Conservation (phyloP, 92 coral and sea anemone species). For the Umimayanthus kanabou region DNA sequence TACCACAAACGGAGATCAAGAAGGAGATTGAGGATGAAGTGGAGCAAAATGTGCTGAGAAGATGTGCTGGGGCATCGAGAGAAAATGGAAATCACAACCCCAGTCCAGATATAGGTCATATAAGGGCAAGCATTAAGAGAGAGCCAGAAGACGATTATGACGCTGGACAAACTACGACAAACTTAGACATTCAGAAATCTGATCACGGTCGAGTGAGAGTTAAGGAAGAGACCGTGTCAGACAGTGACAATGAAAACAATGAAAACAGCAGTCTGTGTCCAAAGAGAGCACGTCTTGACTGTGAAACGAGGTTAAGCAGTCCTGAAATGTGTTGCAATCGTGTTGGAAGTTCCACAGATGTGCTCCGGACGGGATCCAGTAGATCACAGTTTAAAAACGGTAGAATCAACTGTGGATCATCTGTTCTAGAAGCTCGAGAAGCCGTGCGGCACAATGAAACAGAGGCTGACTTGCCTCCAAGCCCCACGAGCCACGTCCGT, state of each 20-base stretch:
- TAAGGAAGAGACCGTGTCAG: background rate
- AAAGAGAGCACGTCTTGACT: background rate
- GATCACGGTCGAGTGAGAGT: background rate
- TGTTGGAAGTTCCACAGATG: slow-evolving; percentile 34
- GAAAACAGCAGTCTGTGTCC: background rate
- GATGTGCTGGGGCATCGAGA: background rate
- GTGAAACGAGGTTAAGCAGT: background rate
- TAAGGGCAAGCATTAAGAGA: slow-evolving; percentile 5
- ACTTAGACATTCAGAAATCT: background rate
- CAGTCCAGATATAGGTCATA: background rate
- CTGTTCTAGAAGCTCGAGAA: background rate
- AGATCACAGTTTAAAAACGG: background rate
- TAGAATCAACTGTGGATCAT: background rate
- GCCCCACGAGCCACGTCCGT: background rate
- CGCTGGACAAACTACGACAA: background rate
- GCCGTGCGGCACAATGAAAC: background rate
- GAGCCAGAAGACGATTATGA: background rate
- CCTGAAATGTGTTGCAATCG: slow-evolving; percentile 13
- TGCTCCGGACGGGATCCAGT: background rate
- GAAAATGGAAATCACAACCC: background rate
- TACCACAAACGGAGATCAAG: no score
- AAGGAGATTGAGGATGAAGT: background rate
- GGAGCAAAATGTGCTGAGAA: background rate
- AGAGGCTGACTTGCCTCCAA: slow-evolving; percentile 25
- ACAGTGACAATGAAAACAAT: background rate